Evolutionary conservation across 2,113 vertebrate species (phyloP), one percentile per base, ranked within the genome.

Genomic region (Turdus rufiventris): DNA sequence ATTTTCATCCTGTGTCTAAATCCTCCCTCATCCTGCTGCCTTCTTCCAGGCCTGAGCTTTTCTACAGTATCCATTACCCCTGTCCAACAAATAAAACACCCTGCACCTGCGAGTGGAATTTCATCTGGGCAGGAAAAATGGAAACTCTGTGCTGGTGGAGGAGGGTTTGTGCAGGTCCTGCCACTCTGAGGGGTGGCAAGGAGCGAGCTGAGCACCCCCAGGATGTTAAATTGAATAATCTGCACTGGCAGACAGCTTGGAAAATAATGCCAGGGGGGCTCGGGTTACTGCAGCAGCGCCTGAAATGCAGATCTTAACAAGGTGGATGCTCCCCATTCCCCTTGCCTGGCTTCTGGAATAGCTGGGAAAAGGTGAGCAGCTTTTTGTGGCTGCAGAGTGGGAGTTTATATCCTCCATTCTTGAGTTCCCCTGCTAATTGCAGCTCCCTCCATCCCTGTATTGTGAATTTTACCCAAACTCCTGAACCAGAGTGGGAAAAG

Each of bases 61-160:
- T 8, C 40, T 43, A 11, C 62, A n/a, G 51, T 12, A n/a, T 51
- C 17, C 25, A 21, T 82, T 71, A 71, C 71, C 71, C 25, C 38
- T 79, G 34, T 79, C 80, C 33, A 89, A 19, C 81, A 90, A 96
- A 94, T 77, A 84, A 86, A 94, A 78, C 85, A 74, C 70, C 82
- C 72, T 82, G 71, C 85, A 90, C 86, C 88, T 91, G 90, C 8
- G 13, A 86, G 38, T 84, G 85, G 92, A 91, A 96, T 96, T 95
- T 95, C 90, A 74, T 91, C 88, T 71, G 82, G 91, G 43, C 90
- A 95, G 91, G 60, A 68, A 88, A 95, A 91, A 80, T 80, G 72
- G 91, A 88, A 96, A 93, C 56, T 85, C 79, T 63, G 40, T 72
- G 56, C 67, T 74, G 60, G 8, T 6, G 75, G 65, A 34, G 80